Conservation (phyloP, 2,113 vertebrate species). For the Otus sunia region DNA sequence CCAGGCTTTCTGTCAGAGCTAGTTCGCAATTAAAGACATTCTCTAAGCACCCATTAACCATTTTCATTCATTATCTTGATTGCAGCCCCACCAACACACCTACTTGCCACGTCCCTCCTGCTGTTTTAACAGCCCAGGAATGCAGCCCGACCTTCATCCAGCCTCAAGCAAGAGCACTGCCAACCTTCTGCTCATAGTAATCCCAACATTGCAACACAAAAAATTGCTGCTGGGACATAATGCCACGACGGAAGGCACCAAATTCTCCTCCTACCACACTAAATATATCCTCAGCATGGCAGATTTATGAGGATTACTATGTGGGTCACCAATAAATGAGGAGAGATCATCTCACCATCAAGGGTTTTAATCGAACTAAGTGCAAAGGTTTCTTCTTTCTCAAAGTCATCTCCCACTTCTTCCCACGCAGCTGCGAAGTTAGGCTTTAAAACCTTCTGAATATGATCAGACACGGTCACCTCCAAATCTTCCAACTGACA, state of each 20-base stretch:
- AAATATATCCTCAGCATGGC: rapidly evolving
- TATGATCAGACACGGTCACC: slow-evolving; percentile 91
- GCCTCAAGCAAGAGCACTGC: neutral
- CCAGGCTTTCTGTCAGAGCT: neutral
- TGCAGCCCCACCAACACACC: neutral
- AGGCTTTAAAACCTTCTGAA: slow-evolving; percentile 93
- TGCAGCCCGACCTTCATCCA: neutral
- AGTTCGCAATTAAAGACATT: neutral
- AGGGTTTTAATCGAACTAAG: slow-evolving; percentile 91
- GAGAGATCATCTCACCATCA: slow-evolving; percentile 79
- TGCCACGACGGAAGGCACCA: rapidly evolving
- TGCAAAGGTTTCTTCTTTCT: slow-evolving; percentile 97
- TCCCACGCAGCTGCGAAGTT: slow-evolving; percentile 97
- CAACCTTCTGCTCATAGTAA: neutral
- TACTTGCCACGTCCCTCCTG: neutral
- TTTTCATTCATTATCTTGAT: neutral
- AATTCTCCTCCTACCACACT: neutral
- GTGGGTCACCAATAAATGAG: neutral
- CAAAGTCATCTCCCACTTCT: slow-evolving; percentile 92
- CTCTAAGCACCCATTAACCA: neutral
- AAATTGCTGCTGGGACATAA: neutral
- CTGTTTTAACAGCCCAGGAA: neutral
- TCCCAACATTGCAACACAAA: neutral
- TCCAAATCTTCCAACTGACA: slow-evolving; percentile 92
- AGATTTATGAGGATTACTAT: neutral